Conservation (phyloP, 2,888 invertebrate species). For the Cyclophora albipunctata region DNA sequence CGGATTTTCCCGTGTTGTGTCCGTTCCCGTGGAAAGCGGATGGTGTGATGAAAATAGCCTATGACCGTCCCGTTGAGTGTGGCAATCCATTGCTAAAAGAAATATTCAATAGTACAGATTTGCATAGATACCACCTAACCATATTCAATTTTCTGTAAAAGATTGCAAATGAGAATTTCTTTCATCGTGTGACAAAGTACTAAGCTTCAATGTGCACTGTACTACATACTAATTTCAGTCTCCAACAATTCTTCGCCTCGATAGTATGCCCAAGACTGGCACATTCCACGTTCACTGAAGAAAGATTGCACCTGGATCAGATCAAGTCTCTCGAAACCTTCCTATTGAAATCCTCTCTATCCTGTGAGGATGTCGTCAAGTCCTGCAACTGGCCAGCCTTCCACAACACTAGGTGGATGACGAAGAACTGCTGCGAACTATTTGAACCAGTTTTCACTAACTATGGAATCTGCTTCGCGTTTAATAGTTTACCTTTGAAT, state of each 20-base stretch:
- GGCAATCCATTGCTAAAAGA: no score
- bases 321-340: slow-evolving; percentile 44
- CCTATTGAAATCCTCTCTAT: slow-evolving; percentile 52
- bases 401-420: slow-evolving; percentile 42
- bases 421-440: slow-evolving; percentile 51
- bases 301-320: slow-evolving; percentile 34
- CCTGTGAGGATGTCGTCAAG: slow-evolving; percentile 57
- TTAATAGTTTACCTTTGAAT: slow-evolving; percentile 60
- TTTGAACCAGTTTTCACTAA: slow-evolving; percentile 61
- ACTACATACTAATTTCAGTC: slow-evolving; percentile 23
- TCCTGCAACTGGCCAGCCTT: slow-evolving; percentile 57
- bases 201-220: no score
- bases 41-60: no score
- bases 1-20: no score
- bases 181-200: no score
- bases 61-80: no score
- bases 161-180: no score
- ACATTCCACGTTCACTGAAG: slow-evolving; percentile 27
- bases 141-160: no score
- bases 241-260: slow-evolving; percentile 55
- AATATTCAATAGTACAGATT: no score
- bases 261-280: slow-evolving; percentile 55
- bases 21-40: no score
- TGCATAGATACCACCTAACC: no score
- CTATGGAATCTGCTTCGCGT: slow-evolving; percentile 62